Evolutionary conservation across 2,113 vertebrate species (phyloP).

Genomic region (Cyphomyrus discorhynchus): DNA sequence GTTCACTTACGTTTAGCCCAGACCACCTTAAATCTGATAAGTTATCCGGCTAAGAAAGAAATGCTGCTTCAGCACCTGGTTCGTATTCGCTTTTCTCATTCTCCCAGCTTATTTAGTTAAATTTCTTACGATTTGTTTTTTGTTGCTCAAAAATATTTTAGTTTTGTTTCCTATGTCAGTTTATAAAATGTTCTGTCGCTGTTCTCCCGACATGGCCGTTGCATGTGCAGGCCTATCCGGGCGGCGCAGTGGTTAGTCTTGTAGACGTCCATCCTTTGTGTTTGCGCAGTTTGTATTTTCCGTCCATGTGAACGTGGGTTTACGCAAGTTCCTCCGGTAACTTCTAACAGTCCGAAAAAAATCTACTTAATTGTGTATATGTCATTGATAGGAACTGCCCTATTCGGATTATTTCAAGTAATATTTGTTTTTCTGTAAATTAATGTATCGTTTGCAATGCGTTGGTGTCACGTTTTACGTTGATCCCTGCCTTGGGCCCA

Average conservation of each 20-base stretch:
- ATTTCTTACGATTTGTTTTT: background rate
- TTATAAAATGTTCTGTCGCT: background rate
- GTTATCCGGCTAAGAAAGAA: background rate
- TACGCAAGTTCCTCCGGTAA: background rate
- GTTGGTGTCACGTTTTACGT: background rate
- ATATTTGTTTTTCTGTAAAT: background rate
- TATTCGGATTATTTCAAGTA: background rate
- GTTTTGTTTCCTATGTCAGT: background rate
- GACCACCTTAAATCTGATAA: background rate
- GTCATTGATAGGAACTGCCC: background rate
- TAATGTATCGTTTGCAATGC: background rate
- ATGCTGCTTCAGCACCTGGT: background rate
- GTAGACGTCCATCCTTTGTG: background rate
- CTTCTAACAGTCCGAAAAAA: background rate
- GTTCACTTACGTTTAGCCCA: background rate
- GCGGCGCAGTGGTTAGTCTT: background rate
- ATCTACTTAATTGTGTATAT: background rate
- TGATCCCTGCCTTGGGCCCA: background rate
- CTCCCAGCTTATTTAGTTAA: background rate
- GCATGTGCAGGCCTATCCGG: background rate
- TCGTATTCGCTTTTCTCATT: background rate
- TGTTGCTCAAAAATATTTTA: background rate
- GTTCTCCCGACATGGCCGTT: background rate
- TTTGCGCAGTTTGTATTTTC: background rate
- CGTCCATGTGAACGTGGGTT: background rate